Conservation (phyloP, 2,888 invertebrate genomes). For the Drosophila quinaria region DNA sequence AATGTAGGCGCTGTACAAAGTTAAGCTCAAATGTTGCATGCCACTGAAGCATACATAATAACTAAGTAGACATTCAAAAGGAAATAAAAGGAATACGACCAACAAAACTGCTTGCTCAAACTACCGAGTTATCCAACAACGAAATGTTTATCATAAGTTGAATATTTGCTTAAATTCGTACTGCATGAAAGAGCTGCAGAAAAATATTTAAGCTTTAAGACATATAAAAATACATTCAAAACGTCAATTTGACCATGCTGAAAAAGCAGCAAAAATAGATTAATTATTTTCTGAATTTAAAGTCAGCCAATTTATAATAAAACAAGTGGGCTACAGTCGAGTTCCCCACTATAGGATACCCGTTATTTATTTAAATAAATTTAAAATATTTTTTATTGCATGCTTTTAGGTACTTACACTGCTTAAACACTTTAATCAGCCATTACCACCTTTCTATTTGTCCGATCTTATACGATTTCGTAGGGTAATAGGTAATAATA, state of each 20-base stretch:
- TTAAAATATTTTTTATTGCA: too few relatives aligned
- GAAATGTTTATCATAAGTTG: conserved; percentile 1
- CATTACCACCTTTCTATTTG: too few relatives aligned
- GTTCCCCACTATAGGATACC: too few relatives aligned
- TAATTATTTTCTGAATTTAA: not conserved
- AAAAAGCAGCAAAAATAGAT: not conserved
- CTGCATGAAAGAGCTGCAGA: not conserved
- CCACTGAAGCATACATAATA: conserved; percentile 73
- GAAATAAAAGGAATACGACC: conserved; percentile 10
- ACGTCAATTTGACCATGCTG: not conserved
- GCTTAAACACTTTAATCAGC: too few relatives aligned
- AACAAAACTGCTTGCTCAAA: conserved; percentile 9
- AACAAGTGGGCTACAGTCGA: too few relatives aligned
- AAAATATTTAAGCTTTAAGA: not conserved
- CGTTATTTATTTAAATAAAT: too few relatives aligned
- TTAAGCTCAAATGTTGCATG: conserved; percentile 66
- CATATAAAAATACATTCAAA: not conserved
- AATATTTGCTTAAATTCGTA: not conserved
- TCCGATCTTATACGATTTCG: too few relatives aligned
- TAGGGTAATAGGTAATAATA: too few relatives aligned
- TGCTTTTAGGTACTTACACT: too few relatives aligned
- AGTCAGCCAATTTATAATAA: not conserved
- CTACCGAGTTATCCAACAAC: conserved; percentile 6
- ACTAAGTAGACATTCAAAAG: conserved; percentile 54
- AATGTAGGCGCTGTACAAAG: conserved; percentile 18